Evolutionary conservation across 2,797 vertebrate genomes (phyloP), one percentile per base, ranked within the genome.

Genomic region (Spondyliosoma cantharus): DNA sequence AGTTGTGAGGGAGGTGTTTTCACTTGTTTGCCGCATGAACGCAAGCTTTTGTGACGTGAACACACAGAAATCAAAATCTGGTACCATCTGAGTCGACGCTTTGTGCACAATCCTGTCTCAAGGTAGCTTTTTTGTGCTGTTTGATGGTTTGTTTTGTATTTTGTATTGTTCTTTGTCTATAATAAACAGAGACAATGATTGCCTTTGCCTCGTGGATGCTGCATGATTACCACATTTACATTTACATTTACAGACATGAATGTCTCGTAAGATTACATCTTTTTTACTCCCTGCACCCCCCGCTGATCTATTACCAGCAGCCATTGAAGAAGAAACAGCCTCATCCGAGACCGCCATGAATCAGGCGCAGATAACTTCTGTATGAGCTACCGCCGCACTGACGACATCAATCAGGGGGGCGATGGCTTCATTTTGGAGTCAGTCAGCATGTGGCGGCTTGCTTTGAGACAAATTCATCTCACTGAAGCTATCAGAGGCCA

Each of bases 101-200:
- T 75, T 84, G 76, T 87, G 78, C 68, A 75, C 60, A 64, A 74
- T 72, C 74, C 50, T 69, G 20, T 88, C 73, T 77, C 52, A 20
- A 65, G 43, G 52, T 80, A 56, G 70, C 76, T 80, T 84, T 81
- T 76, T 17, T 76, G 66, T 83, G 86, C 67, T 84, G 85, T 91
- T 91, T 63, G 73, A 86, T 92, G 80, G 87, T 65, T 89, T 71
- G 86, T 81, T 92, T 93, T 90, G 87, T 91, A 92, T 91, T 93
- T 94, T 92, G 90, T 92, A 91, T 86, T 82, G 86, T 92, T 90
- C 52, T 84, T 88, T 91, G 89, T 89, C 83, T 82, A 71, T 37
- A 93, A 91, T 93, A 93, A 94, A 94, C 29, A 77, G 19, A 72
- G 66, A 74, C 46, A 48, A 32, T 54, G 71, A 84, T 71, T 80